phyloP scores from a whole-genome alignment of 1,140 invertebrate genomes.

The Drosophila arawakana region DNA sequence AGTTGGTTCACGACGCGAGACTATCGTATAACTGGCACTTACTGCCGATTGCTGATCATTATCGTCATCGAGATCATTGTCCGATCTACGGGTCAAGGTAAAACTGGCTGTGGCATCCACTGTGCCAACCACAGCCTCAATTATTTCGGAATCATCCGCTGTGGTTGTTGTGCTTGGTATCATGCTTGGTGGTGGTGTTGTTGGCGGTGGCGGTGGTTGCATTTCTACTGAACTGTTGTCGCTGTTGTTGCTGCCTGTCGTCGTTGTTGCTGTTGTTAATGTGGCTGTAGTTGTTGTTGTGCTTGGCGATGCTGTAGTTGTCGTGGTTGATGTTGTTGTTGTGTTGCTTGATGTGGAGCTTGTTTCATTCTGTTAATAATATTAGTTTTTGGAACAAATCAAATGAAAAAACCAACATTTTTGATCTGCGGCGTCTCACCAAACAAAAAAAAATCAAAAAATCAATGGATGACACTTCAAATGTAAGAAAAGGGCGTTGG shows the following conservation, averaged over 20 bases:
- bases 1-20: constrained; percentile 55
- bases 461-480: constrained; percentile 48
- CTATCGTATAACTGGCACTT: constrained; percentile 80
- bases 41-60: constrained; percentile 54
- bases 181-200: constrained; percentile 64
- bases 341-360: constrained; percentile 60
- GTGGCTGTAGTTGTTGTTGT: constrained; percentile 22
- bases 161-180: constrained; percentile 58
- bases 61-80: constrained; percentile 28
- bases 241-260: constrained; percentile 27
- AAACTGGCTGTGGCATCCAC: constrained; percentile 72
- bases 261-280: constrained; percentile 21
- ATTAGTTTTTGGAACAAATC: constrained; percentile 80
- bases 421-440: constrained; percentile 44
- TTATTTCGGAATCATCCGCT: constrained; percentile 65
- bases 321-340: constrained; percentile 36
- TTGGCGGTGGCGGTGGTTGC: constrained; percentile 65
- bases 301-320: constrained; percentile 31
- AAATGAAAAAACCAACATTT: constrained; percentile 62
- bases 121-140: constrained; percentile 44
- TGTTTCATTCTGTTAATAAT: constrained; percentile 84
- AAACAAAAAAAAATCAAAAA: constrained; percentile 68
- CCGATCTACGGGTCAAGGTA: constrained; percentile 55
- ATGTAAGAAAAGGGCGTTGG: constrained; percentile 2
- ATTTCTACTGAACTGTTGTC: constrained; percentile 30